Base-by-base conservation (phyloP, 2,113 vertebrate species). In the Sceloporus tristichus region DNA sequence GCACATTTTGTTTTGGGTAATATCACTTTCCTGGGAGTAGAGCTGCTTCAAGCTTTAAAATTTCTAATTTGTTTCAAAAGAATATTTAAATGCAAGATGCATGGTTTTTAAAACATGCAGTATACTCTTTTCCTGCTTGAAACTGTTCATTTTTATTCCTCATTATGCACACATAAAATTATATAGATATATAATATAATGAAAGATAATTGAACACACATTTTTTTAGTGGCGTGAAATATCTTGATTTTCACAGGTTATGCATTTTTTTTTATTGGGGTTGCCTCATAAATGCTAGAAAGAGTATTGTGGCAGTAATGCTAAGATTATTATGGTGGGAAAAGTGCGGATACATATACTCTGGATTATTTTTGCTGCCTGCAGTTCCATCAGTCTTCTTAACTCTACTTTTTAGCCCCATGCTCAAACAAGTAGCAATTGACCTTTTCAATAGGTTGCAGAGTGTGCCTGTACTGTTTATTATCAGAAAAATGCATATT, bases 21-120 rank as follows among this genome's bases (percentile, higher is more conserved):
- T 87, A 84, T 59, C 6, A 18, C 83, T 23, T 65, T 77, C 76
- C 5, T 81, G 80, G 18, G n/a, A 3, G 90, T 85, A 90, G 68
- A 91, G 85, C 5, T 27, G 8, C 0, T 38, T 53, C 79, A 40
- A 65, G 54, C 77, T 68, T 68, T 25, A 27, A 62, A 62, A 14
- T 62, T 14, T 4, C 34, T 71, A 84, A n/a, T 34, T 34, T 82
- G 8, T 78, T 16, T 27, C 14, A 29, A 40, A 48, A n/a, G 21
- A 76, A 53, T 82, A 75, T 66, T 85, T 40, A 29, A 62, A 74
- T 34, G 40, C 19, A 81, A 34, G 38, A 38, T 83, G 42, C 9
- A 59, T 54, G 40, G 11, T 2, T 40, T 81, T 18, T 23, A 3
- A 38, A 59, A 62, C 13, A 19, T 42, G 23, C 13, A 1, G 18